phyloP scores from a whole-genome alignment of 2,797 vertebrate species.

The Siniperca obscura region DNA sequence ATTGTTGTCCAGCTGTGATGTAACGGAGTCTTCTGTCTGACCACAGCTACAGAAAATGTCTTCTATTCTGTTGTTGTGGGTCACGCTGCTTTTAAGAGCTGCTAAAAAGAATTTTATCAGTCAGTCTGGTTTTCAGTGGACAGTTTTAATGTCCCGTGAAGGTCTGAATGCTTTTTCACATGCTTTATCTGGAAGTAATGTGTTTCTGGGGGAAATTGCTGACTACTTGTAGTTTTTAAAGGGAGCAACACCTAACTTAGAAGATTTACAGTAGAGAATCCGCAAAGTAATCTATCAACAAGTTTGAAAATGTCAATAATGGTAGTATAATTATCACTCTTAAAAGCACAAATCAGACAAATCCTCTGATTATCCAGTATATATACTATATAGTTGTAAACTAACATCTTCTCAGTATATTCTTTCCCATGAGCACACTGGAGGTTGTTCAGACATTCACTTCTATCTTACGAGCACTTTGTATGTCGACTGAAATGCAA shows the following conservation, averaged over 20 bases:
- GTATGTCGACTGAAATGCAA: slow-evolving; percentile 35
- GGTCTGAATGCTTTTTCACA: background rate
- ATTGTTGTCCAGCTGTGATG: too few species aligned
- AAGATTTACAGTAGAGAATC: background rate
- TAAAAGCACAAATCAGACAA: background rate
- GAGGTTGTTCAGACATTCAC: slow-evolving; percentile 6
- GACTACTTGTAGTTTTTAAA: background rate
- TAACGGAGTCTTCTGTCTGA: background rate
- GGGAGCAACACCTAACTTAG: background rate
- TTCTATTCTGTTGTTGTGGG: background rate
- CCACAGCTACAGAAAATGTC: background rate
- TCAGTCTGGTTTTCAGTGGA: background rate
- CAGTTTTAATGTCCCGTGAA: slow-evolving; percentile 2
- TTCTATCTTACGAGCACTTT: slow-evolving; percentile 14
- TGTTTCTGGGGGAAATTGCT: background rate
- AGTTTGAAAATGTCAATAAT: background rate
- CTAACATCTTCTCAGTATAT: background rate
- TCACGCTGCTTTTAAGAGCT: slow-evolving; percentile 16
- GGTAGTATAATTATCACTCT: background rate
- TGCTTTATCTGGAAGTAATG: background rate
- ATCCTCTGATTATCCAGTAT: background rate
- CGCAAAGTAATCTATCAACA: background rate
- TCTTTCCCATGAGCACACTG: background rate
- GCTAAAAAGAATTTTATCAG: slow-evolving; percentile 2
- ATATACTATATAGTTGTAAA: too few species aligned